Base-by-base conservation (phyloP, 2,888 invertebrate species). In the Itoplectis maculator region DNA sequence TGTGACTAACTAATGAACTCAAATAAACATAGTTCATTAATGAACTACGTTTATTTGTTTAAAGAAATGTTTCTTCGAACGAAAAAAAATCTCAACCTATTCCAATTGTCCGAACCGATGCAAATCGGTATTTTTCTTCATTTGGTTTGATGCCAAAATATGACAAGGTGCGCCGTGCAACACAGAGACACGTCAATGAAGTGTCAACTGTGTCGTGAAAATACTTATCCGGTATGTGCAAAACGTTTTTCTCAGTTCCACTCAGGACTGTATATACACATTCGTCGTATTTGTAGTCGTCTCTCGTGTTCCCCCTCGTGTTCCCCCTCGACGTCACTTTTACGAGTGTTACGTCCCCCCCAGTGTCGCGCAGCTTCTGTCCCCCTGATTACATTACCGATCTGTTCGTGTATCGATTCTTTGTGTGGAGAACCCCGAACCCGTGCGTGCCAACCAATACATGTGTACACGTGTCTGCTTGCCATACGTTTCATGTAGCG, bases 381-480 rank as follows among this genome's bases (percentile, higher is more conserved):
- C 59, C 72, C 73, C 42, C 51, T 72, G 61, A 81, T 77, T 66
- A 45, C 77, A 73, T 77, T 78, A 61, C 59, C 56, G 69, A 81
- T 78, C 37, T 23, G 65, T 51, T 47, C 56, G 15, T 23, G 40
- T 70, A 75, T 80, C 76, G 76, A 81, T 81, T 81, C 65, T n/a
- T 65, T 35, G n/a, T 40, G 2, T 15, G 20, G 15, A 63, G 11
- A 59, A 56, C 23, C 11, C 18, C n/a, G 59, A 72, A 72, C 70
- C 37, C 20, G 45, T 29, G 8, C 13, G 13, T 59, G 56, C 20
- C n/a, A n/a, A n/a, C n/a, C n/a, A n/a, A n/a, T n/a, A n/a, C n/a
- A n/a, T n/a, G n/a, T n/a, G n/a, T n/a, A n/a, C n/a, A n/a, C 63
- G 15, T 15, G 65, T 51, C 47, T 35, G 35, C 54, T 51, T 78